A percentile compares a stretch with the other conserved stretches of the same genome.
These are phyloP conservation scores for Drepana falcataria DNA, from an alignment of 2,888 invertebrate species.

Conservation along the genomic window DNA sequence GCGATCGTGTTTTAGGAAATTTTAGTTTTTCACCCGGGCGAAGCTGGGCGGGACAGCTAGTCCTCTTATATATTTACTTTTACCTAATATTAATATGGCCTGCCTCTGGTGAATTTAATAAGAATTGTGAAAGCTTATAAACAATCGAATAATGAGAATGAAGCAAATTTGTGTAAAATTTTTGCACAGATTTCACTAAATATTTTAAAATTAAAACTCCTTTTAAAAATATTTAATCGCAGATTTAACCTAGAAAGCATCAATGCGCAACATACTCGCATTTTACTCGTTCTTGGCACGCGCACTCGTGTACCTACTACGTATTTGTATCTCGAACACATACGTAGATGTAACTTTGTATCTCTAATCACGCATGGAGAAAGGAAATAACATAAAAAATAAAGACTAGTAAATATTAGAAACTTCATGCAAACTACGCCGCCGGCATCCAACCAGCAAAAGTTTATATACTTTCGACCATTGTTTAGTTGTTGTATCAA, in stretches of 20 bases:
- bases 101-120: too few relatives aligned
- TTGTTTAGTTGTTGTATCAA: neutral
- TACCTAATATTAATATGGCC: too few relatives aligned
- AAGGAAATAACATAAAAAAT: conserved; percentile 5
- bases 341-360: neutral
- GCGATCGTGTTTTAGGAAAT: too few relatives aligned
- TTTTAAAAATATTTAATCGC: neutral
- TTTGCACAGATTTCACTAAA: neutral
- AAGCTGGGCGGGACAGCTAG: too few relatives aligned
- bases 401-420: conserved; percentile 1
- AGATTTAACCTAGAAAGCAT: neutral
- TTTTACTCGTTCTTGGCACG: neutral
- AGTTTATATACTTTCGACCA: neutral
- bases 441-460: too few relatives aligned
- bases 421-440: conserved; percentile 2
- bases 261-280: neutral
- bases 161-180: too few relatives aligned
- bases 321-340: neutral
- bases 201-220: neutral
- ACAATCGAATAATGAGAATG: too few relatives aligned
- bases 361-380: conserved; percentile 6
- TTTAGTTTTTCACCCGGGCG: too few relatives aligned
- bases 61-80: too few relatives aligned
- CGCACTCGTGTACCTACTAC: neutral
- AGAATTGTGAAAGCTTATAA: too few relatives aligned